Evolutionary conservation across 1,140 invertebrate species (phyloP), one percentile per base, ranked within the genome.

Genomic region (Cryptotermes secundus): DNA sequence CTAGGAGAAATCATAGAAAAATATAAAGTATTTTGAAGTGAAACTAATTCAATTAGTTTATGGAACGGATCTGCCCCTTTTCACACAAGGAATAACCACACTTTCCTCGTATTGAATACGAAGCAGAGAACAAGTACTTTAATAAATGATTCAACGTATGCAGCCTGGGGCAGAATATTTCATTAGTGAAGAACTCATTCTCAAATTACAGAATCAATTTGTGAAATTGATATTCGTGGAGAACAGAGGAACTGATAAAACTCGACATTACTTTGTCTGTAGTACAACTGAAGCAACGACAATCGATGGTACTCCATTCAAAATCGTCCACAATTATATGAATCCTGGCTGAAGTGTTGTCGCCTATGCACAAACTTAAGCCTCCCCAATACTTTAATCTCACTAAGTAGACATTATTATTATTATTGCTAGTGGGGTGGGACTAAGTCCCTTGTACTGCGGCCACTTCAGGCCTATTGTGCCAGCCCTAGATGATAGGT

Each of bases 261-360:
- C n/a, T n/a, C 59, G 59, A 65, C n/a, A 65, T 65, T 65, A 14
- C 59, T 65, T 65, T 65, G 59, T 65, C 59, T n/a, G 26, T 65
- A 3, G n/a, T n/a, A 65, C n/a, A 65, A 65, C n/a, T 65, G 59
- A n/a, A n/a, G 2, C 12, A 65, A 65, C 59, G 12, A n/a, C 59
- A 65, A 65, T 65, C 59, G 59, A 65, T 65, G 12, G 3, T 12
- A n/a, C 12, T n/a, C n/a, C 59, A n/a, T 65, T 65, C 16, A 49
- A 14, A 2, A 14, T 49, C 2, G 16, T 38, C 12, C 12, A 38
- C 12, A 12, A 38, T 38, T 38, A 38, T 38, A 6, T 38, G 38
- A 38, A 38, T 38, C 38, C n/a, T n/a, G n/a, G n/a, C n/a, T n/a
- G n/a, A n/a, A n/a, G n/a, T n/a, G n/a, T n/a, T n/a, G n/a, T n/a